Conservation (phyloP, 2,797 vertebrate species). For the Pelochelys cantorii region DNA sequence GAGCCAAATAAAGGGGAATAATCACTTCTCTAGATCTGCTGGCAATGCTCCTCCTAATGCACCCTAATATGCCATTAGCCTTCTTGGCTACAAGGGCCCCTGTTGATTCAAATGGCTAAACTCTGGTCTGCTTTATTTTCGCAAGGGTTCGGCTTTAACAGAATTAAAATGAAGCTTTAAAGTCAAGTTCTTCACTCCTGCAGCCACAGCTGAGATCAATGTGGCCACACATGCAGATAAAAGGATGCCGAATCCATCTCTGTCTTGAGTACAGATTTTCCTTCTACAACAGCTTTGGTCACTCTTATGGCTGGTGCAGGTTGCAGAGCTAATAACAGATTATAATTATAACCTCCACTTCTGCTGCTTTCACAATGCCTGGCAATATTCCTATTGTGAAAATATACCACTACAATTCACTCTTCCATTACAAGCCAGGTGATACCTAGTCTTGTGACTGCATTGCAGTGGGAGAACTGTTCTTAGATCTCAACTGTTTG, state of each 20-base stretch:
- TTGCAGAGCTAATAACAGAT: background rate
- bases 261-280: too few relatives aligned
- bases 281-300: too few relatives aligned
- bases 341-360: background rate
- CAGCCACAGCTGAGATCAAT: background rate
- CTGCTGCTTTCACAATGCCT: background rate
- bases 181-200: background rate
- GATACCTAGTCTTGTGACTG: background rate
- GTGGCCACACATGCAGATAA: too few relatives aligned
- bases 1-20: too few relatives aligned
- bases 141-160: background rate
- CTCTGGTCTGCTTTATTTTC: background rate
- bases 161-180: background rate
- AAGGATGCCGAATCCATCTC: too few relatives aligned
- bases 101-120: background rate
- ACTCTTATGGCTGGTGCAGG: background rate
- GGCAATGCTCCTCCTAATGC: too few relatives aligned
- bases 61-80: too few relatives aligned
- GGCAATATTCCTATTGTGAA: background rate
- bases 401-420: background rate
- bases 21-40: too few relatives aligned
- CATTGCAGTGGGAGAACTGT: background rate
- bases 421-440: background rate
- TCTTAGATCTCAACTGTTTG: background rate
- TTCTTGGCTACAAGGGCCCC: too few relatives aligned